Conservation (phyloP, 1,140 invertebrate genomes). For the Drosophila persimilis region DNA sequence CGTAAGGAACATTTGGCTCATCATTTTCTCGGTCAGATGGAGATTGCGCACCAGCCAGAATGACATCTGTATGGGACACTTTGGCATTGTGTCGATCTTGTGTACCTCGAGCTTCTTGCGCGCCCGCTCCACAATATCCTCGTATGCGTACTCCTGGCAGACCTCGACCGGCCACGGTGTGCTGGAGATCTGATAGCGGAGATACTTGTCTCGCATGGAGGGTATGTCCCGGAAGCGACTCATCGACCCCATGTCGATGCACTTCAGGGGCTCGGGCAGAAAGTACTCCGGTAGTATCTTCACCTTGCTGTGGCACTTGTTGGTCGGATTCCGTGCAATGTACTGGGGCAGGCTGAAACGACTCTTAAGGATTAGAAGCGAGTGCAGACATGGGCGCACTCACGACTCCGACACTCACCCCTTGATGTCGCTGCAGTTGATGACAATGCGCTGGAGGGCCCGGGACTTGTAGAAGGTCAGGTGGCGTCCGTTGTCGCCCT, state of each 20-base stretch:
- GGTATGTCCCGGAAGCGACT: conserved; percentile 82
- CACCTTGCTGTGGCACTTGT: conserved; percentile 84
- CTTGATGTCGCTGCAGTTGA: conserved; percentile 60
- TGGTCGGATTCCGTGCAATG: conserved; percentile 65
- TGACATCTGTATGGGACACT: conserved; percentile 87
- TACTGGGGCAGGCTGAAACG: conserved; percentile 60
- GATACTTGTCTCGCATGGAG: conserved; percentile 71
- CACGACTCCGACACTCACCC: conserved; percentile 45
- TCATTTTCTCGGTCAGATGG: conserved; percentile 83
- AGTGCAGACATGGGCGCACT: neutral
- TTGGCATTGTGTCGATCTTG: conserved; percentile 84
- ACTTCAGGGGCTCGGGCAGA: conserved; percentile 84
- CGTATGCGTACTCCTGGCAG: conserved; percentile 87
- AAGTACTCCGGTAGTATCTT: conserved; percentile 87
- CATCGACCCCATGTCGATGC: conserved; percentile 83
- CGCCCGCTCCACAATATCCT: conserved; percentile 83
- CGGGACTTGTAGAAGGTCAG: conserved; percentile 71
- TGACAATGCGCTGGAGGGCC: conserved; percentile 74
- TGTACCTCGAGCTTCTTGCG: conserved; percentile 71
- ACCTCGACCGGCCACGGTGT: conserved; percentile 86
- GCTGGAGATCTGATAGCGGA: conserved; percentile 82
- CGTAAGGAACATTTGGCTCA: conserved; percentile 87
- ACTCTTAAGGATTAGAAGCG: neutral
- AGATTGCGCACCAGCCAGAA: conserved; percentile 90
- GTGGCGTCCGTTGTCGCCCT: conserved; percentile 59